Evolutionary conservation across 2,113 vertebrate genomes (phyloP).

Genomic region (Lepus timidus): DNA sequence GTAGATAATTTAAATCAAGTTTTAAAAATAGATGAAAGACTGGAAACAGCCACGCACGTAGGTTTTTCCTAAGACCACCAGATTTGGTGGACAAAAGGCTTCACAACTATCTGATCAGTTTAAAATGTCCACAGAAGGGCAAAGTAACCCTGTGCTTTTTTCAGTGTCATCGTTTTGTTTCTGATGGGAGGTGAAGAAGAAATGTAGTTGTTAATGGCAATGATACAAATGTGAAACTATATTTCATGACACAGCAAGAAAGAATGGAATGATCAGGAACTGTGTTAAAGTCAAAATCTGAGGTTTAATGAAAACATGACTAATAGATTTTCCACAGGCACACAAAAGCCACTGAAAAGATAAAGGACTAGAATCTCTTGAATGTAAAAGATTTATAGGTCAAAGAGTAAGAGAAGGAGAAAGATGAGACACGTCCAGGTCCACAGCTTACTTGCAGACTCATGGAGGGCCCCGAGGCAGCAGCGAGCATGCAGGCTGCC

Average conservation of each 20-base stretch:
- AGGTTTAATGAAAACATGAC: background rate
- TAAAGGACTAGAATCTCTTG: background rate
- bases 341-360: background rate
- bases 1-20: background rate
- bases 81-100: background rate
- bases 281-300: background rate
- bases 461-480: fast-evolving
- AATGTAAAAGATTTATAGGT: background rate
- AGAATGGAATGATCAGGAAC: background rate
- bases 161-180: background rate
- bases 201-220: constrained; percentile 24
- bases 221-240: background rate
- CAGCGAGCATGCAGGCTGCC: background rate
- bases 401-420: background rate
- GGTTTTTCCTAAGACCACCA: background rate
- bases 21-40: constrained; percentile 32
- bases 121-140: background rate
- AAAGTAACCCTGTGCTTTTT: background rate
- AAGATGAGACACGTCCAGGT: background rate
- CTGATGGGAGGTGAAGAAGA: background rate
- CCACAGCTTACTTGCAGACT: fast-evolving
- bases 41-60: background rate
- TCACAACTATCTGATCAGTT: background rate
- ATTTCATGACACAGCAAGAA: background rate
- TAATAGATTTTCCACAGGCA: background rate